Conservation (phyloP, 2,113 vertebrate genomes). For the Cyprinodon variegatus region DNA sequence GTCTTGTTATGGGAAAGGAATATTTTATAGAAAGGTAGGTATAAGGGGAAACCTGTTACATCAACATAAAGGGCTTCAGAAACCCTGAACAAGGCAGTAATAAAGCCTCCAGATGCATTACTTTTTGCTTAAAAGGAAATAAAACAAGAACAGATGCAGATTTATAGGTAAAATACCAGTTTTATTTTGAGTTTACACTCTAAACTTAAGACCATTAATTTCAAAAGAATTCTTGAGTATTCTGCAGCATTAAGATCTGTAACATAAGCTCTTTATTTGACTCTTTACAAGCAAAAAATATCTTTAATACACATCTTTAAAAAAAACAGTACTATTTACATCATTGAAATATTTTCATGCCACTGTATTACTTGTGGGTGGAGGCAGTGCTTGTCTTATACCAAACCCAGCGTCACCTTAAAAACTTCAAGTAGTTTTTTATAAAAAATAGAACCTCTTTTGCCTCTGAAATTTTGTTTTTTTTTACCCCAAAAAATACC, state of each 20-base stretch:
- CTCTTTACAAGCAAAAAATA: constrained; percentile 75
- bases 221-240: constrained; percentile 53
- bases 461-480: constrained; percentile 59
- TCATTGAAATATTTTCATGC: constrained; percentile 62
- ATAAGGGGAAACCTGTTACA: background rate
- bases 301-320: constrained; percentile 62
- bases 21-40: background rate
- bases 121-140: background rate
- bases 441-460: constrained; percentile 82
- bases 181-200: constrained; percentile 74
- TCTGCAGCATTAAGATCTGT: constrained; percentile 57
- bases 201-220: constrained; percentile 69
- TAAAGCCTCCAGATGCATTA: background rate
- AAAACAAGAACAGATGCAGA: background rate
- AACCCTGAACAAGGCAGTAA: too few relatives aligned
- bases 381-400: constrained; percentile 37
- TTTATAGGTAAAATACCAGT: constrained; percentile 65
- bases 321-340: constrained; percentile 74
- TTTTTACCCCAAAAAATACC: constrained; percentile 73
- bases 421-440: constrained; percentile 81
- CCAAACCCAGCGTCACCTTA: constrained; percentile 48
- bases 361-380: constrained; percentile 54
- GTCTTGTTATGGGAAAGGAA: constrained; percentile 23
- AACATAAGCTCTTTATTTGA: constrained; percentile 46
- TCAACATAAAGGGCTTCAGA: background rate